Evolutionary conservation across 1,140 invertebrate species (phyloP).

Genomic region (Triops cancriformis): DNA sequence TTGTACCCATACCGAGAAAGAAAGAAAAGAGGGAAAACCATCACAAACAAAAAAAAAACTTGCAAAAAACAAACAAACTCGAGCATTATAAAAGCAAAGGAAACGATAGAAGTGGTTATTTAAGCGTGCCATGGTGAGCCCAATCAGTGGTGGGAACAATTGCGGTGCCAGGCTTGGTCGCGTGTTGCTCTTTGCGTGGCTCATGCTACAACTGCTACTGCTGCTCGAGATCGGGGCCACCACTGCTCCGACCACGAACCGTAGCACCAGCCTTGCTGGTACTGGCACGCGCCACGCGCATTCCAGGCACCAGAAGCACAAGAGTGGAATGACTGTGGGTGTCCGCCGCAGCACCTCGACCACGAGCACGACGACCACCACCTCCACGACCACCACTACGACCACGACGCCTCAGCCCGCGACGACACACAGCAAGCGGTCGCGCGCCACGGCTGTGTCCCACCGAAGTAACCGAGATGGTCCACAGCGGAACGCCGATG

Average conservation of each 20-base stretch:
- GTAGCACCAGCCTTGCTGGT: neutral
- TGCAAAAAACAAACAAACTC: neutral
- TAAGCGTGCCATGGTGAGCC: constrained; percentile 8
- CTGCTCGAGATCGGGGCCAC: neutral
- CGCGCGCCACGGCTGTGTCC: neutral
- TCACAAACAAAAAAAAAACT: neutral
- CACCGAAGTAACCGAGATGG: neutral
- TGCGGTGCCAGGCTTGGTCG: neutral
- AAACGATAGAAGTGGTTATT: neutral
- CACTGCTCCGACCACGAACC: constrained; percentile 8
- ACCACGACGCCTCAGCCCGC: constrained; percentile 2
- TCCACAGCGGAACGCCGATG: neutral
- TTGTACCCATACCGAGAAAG: neutral
- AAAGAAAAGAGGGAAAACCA: neutral
- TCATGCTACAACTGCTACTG: constrained; percentile 5
- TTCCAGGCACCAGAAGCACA: neutral
- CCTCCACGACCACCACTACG: neutral
- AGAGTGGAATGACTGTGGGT: neutral
- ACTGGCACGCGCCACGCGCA: constrained; percentile 6
- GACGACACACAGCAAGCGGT: neutral
- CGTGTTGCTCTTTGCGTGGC: neutral
- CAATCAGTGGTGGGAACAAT: constrained; percentile 13
- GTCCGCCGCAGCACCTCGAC: neutral
- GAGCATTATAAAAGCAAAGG: neutral
- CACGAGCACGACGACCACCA: neutral